Conservation (phyloP, 2,797 vertebrate species). For the Antennarius maculatus region DNA sequence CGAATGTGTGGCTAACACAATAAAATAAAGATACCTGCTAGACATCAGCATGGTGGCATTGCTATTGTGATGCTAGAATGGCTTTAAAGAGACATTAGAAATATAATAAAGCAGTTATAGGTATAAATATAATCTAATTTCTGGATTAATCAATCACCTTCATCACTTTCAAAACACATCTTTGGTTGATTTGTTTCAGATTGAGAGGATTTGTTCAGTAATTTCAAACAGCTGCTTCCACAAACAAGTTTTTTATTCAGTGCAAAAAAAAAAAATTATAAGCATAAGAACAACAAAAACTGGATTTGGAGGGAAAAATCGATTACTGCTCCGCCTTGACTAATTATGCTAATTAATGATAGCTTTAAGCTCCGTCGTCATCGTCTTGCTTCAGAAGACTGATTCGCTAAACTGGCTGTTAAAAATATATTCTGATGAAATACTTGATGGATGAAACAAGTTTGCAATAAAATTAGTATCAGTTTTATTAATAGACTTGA, state of each 20-base stretch:
- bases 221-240: background rate
- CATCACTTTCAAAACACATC: background rate
- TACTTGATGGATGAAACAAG: background rate
- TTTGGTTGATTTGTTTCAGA: background rate
- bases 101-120: no score
- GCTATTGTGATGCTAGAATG: no score
- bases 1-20: no score
- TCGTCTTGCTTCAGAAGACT: background rate
- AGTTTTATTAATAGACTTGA: background rate
- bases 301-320: slow-evolving; percentile 18
- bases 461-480: background rate
- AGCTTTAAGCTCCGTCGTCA: slow-evolving; percentile 14
- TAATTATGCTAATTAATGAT: slow-evolving; percentile 31
- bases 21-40: no score
- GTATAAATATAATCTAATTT: no score
- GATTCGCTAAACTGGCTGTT: slow-evolving; percentile 1
- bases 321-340: slow-evolving; percentile 26
- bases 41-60: no score
- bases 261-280: slow-evolving; percentile 34
- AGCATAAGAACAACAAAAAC: slow-evolving; percentile 20
- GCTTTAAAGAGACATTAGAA: no score
- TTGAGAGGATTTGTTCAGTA: background rate
- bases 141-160: background rate
- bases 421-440: slow-evolving; percentile 5
- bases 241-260: slow-evolving; percentile 5